Base-by-base conservation (phyloP, 2,113 vertebrate genomes). In the Elaphurus davidianus region DNA sequence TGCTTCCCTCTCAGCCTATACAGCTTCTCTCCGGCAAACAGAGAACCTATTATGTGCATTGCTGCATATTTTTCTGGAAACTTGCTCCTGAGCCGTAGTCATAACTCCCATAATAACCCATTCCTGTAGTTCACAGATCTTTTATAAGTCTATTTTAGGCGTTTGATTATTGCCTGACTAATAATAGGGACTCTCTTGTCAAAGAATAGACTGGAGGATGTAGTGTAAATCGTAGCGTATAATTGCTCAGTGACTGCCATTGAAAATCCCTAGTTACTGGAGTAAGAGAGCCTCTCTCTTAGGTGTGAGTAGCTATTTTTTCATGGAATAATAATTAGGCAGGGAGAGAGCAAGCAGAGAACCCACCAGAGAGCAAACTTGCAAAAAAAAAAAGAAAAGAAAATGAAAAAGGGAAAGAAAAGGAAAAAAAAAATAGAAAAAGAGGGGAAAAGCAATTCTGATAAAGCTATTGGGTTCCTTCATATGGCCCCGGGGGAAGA, bases 101-200 rank as follows among this genome's bases (percentile, higher is more conserved):
- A 45, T 97, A 96, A 94, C 91, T 97, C 94, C 81, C 2, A 93
- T 81, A 97, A 97, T 93, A 96, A 30, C 94, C 88, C 28, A 0
- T 88, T 84, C 87, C 96, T 85, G 96, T 30, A 85, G 97, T 79
- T 98, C 94, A 71, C 96, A 96, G 93, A 94, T 96, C 96, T 98
- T 99, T 98, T 98, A 96, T 94, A 91, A 97, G 87, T 78, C 98
- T 98, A 96, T 99, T 99, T 99, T 98, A 99, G 98, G 98, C 98
- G 96, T 98, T 98, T 98, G 98, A 98, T 99, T 98, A 98, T 98
- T 98, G 97, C 98, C 96, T 99, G 98, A 98, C 98, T 99, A 99
- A 98, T 98, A 98, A 98, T 96, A 99, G 98, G 96, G 98, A 96
- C 96, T 98, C 97, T 98, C 98, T 98, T 97, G 97, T 90, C 98